A percentile compares a stretch with the other conserved stretches of the same genome.
Evolutionary conservation across 30 jellyfish, hydroid and myxozoan genomes (phyloP).

Genomic region (Nemopilema nomurai): DNA sequence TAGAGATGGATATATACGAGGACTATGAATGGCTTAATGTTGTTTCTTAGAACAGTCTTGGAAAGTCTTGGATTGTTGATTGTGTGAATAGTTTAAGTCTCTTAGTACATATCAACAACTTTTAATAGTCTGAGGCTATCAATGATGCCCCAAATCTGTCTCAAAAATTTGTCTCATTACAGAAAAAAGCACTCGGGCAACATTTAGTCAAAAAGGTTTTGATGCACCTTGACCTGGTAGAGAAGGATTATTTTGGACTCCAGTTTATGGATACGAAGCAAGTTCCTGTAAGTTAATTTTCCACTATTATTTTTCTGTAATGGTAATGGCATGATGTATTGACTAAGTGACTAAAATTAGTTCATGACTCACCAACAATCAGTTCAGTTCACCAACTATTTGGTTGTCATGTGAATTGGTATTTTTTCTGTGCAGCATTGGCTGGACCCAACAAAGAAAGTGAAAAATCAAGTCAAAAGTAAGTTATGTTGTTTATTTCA

Average conservation of each 20-base stretch:
- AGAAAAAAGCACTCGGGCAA: slow-evolving; percentile 92
- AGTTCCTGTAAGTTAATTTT: slow-evolving; percentile 87
- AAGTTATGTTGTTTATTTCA: slow-evolving; percentile 14
- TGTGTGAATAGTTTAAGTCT: too few species aligned
- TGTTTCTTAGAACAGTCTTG: too few species aligned
- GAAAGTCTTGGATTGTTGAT: too few species aligned
- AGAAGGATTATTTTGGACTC: slow-evolving; percentile 93
- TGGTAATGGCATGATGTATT: too few species aligned
- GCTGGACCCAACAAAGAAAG: slow-evolving; percentile 96
- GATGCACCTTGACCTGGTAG: slow-evolving; percentile 88
- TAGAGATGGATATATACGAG: too few species aligned
- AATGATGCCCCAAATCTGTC: too few species aligned
- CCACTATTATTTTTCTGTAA: too few species aligned
- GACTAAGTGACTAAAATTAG: too few species aligned
- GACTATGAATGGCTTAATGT: too few species aligned
- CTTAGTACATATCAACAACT: too few species aligned
- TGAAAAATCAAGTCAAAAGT: slow-evolving; percentile 90
- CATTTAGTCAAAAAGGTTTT: slow-evolving; percentile 79
- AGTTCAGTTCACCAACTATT: background rate
- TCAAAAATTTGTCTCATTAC: background rate
- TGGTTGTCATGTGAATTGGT: background rate
- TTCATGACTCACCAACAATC: too few species aligned
- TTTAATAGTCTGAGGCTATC: too few species aligned
- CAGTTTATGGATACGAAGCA: slow-evolving; percentile 96
- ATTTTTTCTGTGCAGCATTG: slow-evolving; percentile 66